Base-by-base conservation (phyloP, 2,113 vertebrate species). In the Mobula birostris region DNA sequence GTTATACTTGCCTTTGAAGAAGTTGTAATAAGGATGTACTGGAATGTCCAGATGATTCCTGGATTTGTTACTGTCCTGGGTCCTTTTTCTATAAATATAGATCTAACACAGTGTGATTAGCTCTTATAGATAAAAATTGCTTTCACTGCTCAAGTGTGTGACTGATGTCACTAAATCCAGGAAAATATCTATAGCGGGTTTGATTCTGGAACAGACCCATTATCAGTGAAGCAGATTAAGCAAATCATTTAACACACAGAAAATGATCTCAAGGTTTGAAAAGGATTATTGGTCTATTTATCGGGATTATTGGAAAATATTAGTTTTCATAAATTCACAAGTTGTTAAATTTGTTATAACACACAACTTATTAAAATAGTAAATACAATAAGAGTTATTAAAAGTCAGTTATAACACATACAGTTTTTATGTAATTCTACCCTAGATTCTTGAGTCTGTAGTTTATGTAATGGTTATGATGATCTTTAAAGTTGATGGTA, bases 401-500 rank as follows among this genome's bases (percentile, higher is more conserved):
- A 61, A 85, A 29, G 82, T 85, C 58, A 58, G 12, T 85, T 85
- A 29, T 85, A 85, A 85, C 4, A 29, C 24, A 83, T 24, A 85
- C 63, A 36, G 70, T 91, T 91, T 70, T 91, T 91, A 70, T 91
- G 15, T 40, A 70, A 40, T 40, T 91, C 66, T 91, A 40, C 4
- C 19, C n/a, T 12, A 36, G 66, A 90, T 32, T 85, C 82, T 61
- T 61, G 27, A 24, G 56, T 29, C 48, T 85, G 4, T 90, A 68
- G 87, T 29, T 90, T 90, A 90, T 90, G 61, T 27, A 15, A 90
- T 90, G 87, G 63, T 66, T 32, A 68, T 70, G 27, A 91, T 68
- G 48, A 85, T 85, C 82, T 85, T 85, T 85, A 58, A 61, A 85
- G 82, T 61, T 85, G 88, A 91, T 70, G n/a, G 88, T 68, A 91